These are phyloP conservation scores for Xiphophorus maculatus DNA, from an alignment of 2,113 vertebrate genomes.

Conservation along the genomic window DNA sequence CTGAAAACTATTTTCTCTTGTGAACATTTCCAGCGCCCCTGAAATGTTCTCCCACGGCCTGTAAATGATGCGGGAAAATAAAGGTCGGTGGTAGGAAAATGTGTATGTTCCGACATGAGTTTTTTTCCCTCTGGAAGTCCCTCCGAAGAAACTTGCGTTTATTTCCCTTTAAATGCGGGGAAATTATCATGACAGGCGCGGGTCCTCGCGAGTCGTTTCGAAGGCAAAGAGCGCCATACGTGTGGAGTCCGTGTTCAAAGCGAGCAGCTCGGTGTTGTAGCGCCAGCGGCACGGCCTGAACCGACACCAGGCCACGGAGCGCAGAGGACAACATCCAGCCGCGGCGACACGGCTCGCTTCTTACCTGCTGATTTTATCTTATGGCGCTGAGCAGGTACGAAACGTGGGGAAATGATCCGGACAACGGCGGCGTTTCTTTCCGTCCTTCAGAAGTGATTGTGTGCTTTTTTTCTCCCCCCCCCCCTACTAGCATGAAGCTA, in stretches of 20 bases:
- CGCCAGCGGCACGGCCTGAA: constrained; percentile 56
- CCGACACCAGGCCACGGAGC: constrained; percentile 52
- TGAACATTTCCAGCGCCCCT: constrained; percentile 43
- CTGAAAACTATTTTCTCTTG: constrained; percentile 46
- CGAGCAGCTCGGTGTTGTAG: constrained; percentile 50
- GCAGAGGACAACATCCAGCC: neutral
- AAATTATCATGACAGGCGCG: constrained; percentile 71
- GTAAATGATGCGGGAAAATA: constrained; percentile 39
- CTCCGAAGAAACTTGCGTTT: constrained; percentile 28
- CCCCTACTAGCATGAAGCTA: constrained; percentile 54
- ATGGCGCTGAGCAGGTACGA: constrained; percentile 14
- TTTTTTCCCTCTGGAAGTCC: neutral
- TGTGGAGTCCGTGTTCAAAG: constrained; percentile 58
- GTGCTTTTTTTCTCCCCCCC: constrained; percentile 38
- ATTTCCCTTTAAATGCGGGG: constrained; percentile 75
- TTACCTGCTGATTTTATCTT: constrained; percentile 65
- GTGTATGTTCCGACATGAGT: neutral
- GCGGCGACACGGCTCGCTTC: constrained; percentile 28
- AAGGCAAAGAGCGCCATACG: constrained; percentile 79
- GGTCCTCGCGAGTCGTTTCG: constrained; percentile 69
- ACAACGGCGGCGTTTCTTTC: constrained; percentile 62
- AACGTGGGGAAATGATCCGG: constrained; percentile 43
- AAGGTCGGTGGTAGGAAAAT: constrained; percentile 40
- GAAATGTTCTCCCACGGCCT: constrained; percentile 45
- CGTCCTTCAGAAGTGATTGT: constrained; percentile 77